Evolutionary conservation across 2,888 invertebrate species (phyloP), one percentile per base, ranked within the genome.

Genomic region (Cephalotes varians): DNA sequence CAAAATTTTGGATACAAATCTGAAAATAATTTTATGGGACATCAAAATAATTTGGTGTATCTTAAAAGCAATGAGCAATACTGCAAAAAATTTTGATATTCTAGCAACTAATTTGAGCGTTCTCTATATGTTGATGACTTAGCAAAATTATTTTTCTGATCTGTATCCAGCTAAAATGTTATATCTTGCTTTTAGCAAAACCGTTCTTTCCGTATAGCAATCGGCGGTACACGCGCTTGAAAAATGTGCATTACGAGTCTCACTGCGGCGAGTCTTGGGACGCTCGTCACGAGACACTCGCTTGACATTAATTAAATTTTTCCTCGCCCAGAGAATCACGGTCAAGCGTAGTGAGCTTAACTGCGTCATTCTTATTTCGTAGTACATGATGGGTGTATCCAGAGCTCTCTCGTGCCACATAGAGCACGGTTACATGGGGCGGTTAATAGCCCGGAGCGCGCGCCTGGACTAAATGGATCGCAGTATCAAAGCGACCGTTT

Each of bases 241-340:
- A 65, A 65, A 65, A 65, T 28, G 64, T 10, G 18, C 28, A 28
- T 25, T 12, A 21, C 37, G 34, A 37, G 21, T 51, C 51, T 72
- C 25, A 1, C 25, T 15, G 15, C 31, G 31, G 49, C 21, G 69
- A 51, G 31, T 51, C 51, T 51, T 10, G 21, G 31, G 37, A 10
- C n/a, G n/a, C 10, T 34, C 21, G 60, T 47, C 4, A 18, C 21
- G 60, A 60, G 15, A 54, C 49, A 31, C 49, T 31, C 56, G 56
- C 40, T 31, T 21, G 21, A 21, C 62, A 47, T 18, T 49, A 34
- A 49, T 74, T 62, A 74, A 74, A 74, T 64, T 74, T 21, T 64
- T 64, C 62, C n/a, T 34, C 31, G 74, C 47, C 64, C 47, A 49
- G 74, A 49, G 65, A 74, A 74, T 74, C 74, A 74, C 74, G 47